Evolutionary conservation across 2,797 vertebrate species (phyloP).

Genomic region (Glossophaga mutica): DNA sequence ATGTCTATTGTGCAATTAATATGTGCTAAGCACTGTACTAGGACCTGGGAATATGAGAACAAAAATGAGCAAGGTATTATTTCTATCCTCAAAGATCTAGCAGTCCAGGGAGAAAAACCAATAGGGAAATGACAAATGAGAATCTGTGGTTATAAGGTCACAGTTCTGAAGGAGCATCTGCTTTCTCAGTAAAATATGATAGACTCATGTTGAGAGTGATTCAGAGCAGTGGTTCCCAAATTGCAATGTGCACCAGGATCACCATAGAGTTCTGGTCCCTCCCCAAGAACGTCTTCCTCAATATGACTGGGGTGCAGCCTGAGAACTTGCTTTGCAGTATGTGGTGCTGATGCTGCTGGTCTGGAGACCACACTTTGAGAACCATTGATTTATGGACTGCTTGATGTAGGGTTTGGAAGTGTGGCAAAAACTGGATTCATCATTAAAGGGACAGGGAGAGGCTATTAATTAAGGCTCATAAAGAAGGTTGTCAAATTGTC

Average conservation of each 20-base stretch:
- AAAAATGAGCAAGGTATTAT: neutral
- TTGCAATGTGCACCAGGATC: neutral
- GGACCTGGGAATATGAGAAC: neutral
- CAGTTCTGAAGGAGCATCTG: neutral
- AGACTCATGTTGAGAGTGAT: neutral
- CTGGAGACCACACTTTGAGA: neutral
- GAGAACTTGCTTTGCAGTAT: neutral
- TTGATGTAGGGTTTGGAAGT: neutral
- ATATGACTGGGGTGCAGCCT: neutral
- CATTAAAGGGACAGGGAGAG: neutral
- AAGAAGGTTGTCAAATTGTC: neutral
- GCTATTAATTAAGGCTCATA: neutral
- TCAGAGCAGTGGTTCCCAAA: neutral
- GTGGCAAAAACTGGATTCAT: neutral
- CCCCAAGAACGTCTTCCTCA: neutral
- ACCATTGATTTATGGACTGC: neutral
- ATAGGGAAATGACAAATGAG: neutral
- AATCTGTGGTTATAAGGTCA: neutral
- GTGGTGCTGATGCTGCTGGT: neutral
- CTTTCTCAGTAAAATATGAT: neutral
- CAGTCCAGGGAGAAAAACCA: neutral
- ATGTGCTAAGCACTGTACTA: neutral
- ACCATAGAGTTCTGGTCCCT: neutral
- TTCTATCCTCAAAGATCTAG: neutral
- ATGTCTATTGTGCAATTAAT: neutral